Base-by-base conservation (phyloP, 2,888 invertebrate genomes). In the Cheilosia vulpina region DNA sequence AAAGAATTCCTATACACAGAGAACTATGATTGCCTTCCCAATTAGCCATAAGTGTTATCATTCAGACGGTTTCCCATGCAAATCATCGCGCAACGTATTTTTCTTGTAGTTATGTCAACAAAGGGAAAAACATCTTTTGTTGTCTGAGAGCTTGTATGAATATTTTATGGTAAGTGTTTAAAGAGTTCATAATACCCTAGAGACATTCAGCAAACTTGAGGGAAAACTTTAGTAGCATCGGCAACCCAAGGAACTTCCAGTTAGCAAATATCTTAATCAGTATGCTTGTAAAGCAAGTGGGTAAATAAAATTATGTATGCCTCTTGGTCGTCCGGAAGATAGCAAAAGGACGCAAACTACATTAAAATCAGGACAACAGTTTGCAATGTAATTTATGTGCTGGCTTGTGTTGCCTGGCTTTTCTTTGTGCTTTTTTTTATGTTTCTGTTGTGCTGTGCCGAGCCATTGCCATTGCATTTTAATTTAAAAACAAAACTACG, bases 231-330 rank as follows among this genome's bases (percentile, higher is more conserved):
- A 52, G 24, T 34, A 21, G 45, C 63, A 47, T 53, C 53, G 6
- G 38, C 38, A 53, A 21, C 31, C 72, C 27, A 52, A 53, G 27
- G 19, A 53, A 43, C 41, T 62, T 53, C 43, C 52, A 52, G 41
- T 72, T 31, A 17, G 45, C 55, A 63, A 73, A 63, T 55, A 55
- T 55, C 73, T 73, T 73, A 73, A 63, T 73, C 63, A 73, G 53
- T 47, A n/a, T 53, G 34, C 34, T 53, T 63, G 55, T 21, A 21
- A 55, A 53, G 43, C 45, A 34, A 73, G 45, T 47, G 63, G 55
- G 45, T 73, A 55, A 63, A 55, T 55, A 55, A 73, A 53, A 45
- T 63, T 63, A 52, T 53, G 71, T 60, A 27, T 57, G 45, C 57
- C 45, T 31, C 24, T n/a, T 58, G 58, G n/a, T 21, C 19, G 47